phyloP scores from a whole-genome alignment of 2,888 invertebrate genomes.

The Torymus aiolomorphi region DNA sequence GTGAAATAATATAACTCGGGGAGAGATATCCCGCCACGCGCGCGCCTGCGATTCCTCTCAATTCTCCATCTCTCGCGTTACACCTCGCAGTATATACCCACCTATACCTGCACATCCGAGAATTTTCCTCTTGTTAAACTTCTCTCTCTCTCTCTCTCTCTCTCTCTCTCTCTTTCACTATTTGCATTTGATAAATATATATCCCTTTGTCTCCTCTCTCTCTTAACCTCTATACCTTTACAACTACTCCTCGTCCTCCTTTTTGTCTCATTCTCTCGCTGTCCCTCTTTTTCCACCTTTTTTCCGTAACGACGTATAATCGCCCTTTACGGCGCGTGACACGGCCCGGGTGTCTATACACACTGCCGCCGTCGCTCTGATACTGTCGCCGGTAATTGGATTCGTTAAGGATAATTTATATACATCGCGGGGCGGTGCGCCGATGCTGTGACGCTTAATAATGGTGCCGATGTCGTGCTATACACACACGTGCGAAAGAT shows the following conservation, averaged over 20 bases:
- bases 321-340: constrained; percentile 33
- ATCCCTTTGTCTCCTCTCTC: neutral
- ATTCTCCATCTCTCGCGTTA: no score
- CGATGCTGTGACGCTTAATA: constrained; percentile 30
- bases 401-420: constrained; percentile 67
- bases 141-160: constrained; percentile 4
- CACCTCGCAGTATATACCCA: neutral
- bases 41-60: neutral
- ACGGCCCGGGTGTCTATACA: constrained; percentile 11
- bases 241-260: no score
- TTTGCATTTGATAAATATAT: neutral
- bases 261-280: neutral
- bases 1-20: no score
- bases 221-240: neutral
- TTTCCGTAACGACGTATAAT: constrained; percentile 6
- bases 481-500: no score
- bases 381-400: constrained; percentile 68
- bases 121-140: no score
- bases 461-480: neutral
- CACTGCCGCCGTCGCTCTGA: constrained; percentile 49
- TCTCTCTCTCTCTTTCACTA: constrained; percentile 7
- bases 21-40: neutral
- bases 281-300: neutral
- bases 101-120: no score
- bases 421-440: constrained; percentile 17